Evolutionary conservation across 2,113 vertebrate species (phyloP).

Genomic region (Numenius arquata): DNA sequence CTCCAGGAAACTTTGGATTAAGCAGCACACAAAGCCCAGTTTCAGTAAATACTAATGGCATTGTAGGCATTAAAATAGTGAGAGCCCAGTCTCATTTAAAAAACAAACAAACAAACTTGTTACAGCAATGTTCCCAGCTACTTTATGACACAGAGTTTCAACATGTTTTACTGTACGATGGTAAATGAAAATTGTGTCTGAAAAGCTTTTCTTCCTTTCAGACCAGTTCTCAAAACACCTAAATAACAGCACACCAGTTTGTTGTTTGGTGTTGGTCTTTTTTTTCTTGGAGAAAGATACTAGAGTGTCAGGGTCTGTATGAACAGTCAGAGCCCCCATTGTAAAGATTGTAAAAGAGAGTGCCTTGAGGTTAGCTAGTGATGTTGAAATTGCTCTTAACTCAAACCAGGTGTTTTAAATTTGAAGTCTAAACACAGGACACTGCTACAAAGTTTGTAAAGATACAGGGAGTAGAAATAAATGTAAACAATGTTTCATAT

Average conservation of each 20-base stretch:
- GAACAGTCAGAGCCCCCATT: neutral
- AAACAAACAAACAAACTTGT: neutral
- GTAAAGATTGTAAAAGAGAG: neutral
- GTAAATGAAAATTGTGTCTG: neutral
- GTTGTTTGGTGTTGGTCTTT: neutral
- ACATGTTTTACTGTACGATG: neutral
- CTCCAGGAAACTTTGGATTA: neutral
- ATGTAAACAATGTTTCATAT: neutral
- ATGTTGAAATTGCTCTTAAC: neutral
- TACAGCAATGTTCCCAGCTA: neutral
- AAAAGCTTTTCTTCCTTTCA: neutral
- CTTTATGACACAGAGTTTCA: neutral
- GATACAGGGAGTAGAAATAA: neutral
- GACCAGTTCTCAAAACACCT: neutral
- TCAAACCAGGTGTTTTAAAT: neutral
- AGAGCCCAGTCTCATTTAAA: neutral
- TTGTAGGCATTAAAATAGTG: neutral
- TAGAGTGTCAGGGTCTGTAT: neutral
- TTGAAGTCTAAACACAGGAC: neutral
- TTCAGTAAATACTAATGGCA: neutral
- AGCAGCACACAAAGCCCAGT: neutral
- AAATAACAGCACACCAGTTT: neutral
- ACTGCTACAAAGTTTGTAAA: neutral
- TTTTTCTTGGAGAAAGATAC: neutral
- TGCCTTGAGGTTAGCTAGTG: neutral